Percentiles rank a stretch among this genome's conserved stretches.
Evolutionary conservation across 2,888 invertebrate genomes (phyloP).

Genomic region (Idaea biselata): DNA sequence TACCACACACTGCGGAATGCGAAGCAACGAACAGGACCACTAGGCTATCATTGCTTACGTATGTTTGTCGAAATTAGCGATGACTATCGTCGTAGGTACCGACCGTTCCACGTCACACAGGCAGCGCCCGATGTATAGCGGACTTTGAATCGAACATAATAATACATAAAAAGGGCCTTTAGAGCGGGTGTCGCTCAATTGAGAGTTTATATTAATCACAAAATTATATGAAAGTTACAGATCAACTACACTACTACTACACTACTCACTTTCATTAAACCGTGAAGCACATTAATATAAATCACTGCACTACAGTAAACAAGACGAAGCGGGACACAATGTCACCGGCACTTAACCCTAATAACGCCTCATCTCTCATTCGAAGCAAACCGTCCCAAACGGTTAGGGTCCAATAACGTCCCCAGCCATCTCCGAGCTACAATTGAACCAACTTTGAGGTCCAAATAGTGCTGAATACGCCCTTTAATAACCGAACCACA

Average conservation of each 20-base stretch:
- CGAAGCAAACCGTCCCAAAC: constrained; percentile 2
- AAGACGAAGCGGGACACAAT: constrained; percentile 32
- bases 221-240: neutral
- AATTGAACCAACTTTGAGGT: constrained; percentile 35
- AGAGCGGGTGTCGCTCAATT: no score
- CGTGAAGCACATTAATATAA: constrained; percentile 13
- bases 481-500: constrained; percentile 29
- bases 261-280: neutral
- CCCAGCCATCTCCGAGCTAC: constrained; percentile 34
- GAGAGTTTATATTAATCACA: no score
- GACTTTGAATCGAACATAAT: no score
- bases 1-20: no score
- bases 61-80: no score
- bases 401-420: constrained; percentile 14
- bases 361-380: constrained; percentile 32
- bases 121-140: no score
- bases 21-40: no score
- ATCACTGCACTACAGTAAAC: constrained; percentile 16
- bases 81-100: no score
- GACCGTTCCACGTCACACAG: no score
- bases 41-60: no score
- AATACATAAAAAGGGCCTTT: no score
- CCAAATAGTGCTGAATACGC: constrained; percentile 30
- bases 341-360: constrained; percentile 44
- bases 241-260: neutral